Conservation (phyloP, 2,113 vertebrate genomes). For the Chamaetylas fuelleborni region DNA sequence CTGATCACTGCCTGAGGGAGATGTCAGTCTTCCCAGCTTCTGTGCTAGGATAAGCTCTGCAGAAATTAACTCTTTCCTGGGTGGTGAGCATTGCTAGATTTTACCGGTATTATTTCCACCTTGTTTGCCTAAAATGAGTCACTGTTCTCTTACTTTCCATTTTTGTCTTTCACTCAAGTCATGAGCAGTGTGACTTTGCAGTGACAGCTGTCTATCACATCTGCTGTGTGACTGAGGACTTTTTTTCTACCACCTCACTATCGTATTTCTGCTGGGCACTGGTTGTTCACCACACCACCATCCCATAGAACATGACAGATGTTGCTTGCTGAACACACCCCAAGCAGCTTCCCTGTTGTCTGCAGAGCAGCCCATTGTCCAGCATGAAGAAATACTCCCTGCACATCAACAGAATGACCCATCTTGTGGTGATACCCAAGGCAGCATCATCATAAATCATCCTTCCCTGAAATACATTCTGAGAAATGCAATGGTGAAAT, state of each 20-base stretch:
- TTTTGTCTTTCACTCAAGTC: background rate
- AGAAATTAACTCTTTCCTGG: constrained; percentile 57
- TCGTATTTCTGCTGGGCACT: background rate
- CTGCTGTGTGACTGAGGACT: background rate
- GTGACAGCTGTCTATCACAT: background rate
- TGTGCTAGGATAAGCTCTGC: background rate
- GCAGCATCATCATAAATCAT: background rate
- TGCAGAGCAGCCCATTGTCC: background rate
- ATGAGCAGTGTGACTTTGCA: background rate
- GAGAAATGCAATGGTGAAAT: background rate
- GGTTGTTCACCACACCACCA: background rate
- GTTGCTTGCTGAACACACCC: background rate
- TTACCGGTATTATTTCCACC: background rate
- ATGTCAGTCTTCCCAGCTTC: constrained; percentile 29
- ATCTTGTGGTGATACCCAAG: background rate
- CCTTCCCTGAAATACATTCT: background rate
- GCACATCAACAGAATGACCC: background rate
- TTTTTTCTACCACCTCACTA: background rate
- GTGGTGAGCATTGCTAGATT: fast-evolving
- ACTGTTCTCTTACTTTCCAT: background rate
- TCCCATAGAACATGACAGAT: background rate
- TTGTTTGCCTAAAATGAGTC: background rate
- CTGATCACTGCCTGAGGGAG: constrained; percentile 18
- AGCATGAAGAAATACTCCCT: background rate
- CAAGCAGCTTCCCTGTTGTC: background rate